Base-by-base conservation (phyloP, 1,140 invertebrate genomes). In the Drosophila gunungcola region DNA sequence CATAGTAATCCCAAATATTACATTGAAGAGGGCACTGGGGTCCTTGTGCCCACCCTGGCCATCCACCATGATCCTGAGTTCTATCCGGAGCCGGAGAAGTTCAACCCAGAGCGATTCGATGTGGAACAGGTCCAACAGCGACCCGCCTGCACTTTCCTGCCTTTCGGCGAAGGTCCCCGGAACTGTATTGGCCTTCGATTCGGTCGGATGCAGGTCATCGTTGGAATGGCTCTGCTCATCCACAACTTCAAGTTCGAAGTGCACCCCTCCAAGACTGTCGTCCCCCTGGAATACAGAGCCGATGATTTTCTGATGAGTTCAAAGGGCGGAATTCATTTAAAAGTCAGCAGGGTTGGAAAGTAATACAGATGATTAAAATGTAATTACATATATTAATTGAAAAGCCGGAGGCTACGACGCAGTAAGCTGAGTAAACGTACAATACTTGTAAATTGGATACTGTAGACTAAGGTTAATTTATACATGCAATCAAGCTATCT, bases 151-250 rank as follows among this genome's bases (percentile, higher is more conserved):
- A 76, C 80, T n/a, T 90, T 67, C 78, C 36, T 90, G 9, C 83
- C 83, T 6, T 86, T 88, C 9, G 83, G 83, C 0, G 83, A 86
- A 0, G 83, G 83, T 38, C 90, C 90, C 0, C 67, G 90, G 0
- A 90, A 80, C 29, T 92, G 91, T 68, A 77, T 85, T 65, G 95
- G 95, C 12, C 91, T 94, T 65, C 91, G 95, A 46, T 95, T 96
- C 73, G 95, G 94, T 3, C 86, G 93, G 10, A 91, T 95, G 84
- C 94, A 95, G 86, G 93, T 94, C 3, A 94, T 94, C 80, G 82
- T 95, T 6, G 94, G 94, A 51, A 41, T 94, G 21, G 79, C 91
- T 5, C 58, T 86, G n/a, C 69, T 94, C 41, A 67, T 94, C 12
- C 68, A 64, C 3, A 82, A 86, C 38, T 89, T 67, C 4, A 91